Evolutionary conservation across 1,140 invertebrate species (phyloP).

Genomic region (Coenobita brevimanus): DNA sequence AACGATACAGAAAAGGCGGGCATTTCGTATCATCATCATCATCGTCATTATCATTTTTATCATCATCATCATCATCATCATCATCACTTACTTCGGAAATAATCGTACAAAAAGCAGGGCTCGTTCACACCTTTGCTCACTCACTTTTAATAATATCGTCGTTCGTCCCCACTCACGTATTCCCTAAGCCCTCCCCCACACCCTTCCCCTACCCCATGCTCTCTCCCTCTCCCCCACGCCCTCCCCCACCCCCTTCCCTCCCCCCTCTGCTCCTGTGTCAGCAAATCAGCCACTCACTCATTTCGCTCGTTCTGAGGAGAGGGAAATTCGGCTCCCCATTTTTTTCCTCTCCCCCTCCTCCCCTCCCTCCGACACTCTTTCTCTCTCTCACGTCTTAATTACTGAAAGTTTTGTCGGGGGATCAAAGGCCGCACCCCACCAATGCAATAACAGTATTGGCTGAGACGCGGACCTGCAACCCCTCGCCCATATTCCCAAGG

Average conservation of each 20-base stretch:
- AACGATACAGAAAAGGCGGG: too few species aligned
- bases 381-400: constrained; percentile 59
- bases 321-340: constrained; percentile 30
- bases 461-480: constrained; percentile 10
- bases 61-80: too few species aligned
- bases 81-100: too few species aligned
- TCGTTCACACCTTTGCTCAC: neutral
- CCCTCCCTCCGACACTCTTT: constrained; percentile 36
- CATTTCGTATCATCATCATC: too few species aligned
- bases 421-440: constrained; percentile 44
- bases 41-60: too few species aligned
- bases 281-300: constrained; percentile 55
- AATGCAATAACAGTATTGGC: constrained; percentile 65
- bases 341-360: constrained; percentile 1
- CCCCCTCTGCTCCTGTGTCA: constrained; percentile 15
- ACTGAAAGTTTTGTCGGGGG: constrained; percentile 49
- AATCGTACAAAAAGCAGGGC: too few species aligned
- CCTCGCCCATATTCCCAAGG: too few species aligned
- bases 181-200: neutral
- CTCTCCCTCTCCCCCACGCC: neutral
- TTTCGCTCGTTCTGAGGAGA: constrained; percentile 49
- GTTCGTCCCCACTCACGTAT: neutral
- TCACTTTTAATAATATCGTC: neutral
- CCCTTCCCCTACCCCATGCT: neutral
- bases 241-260: neutral